Base-by-base conservation (phyloP, 2,797 vertebrate genomes). In the Acanthurus leucopareius region DNA sequence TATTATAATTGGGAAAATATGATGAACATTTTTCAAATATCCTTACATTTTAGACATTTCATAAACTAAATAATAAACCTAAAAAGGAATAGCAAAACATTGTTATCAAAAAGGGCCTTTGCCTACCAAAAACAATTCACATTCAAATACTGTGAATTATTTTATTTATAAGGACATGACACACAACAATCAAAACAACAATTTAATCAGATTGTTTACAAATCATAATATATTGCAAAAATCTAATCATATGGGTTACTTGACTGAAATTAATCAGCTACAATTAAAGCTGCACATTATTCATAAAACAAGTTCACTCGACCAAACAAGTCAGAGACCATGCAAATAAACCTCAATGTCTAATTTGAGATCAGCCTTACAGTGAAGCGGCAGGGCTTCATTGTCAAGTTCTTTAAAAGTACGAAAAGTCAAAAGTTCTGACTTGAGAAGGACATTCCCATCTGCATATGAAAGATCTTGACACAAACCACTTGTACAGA, bases 221-320 rank as follows among this genome's bases (percentile, higher is more conserved):
- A 96, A 96, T 95, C 93, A 96, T 93, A 95, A 89, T 94, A 96
- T 95, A 95, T 96, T 97, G 96, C 94, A 96, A 96, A 97, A 96
- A 83, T 93, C 95, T 90, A 95, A 95, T 94, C 93, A 93, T 87
- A 90, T 86, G 69, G 85, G 86, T 93, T 96, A 94, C 94, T 95
- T 95, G 96, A 97, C 95, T 95, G 96, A 97, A 97, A 96, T 96
- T 92, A 95, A 89, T 96, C 93, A 94, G 95, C 96, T 97, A 98
- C 96, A 96, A 95, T 96, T 97, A 97, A 98, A 98, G 97, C 96
- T 96, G 95, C 96, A 97, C 97, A 95, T 96, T 96, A 94, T 96
- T 96, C 96, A 97, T 96, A 96, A 96, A 97, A 97, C 96, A 96
- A 88, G 85, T 90, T 92, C 87, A 93, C 92, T 90, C 77, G 71